phyloP scores from a whole-genome alignment of 2,888 invertebrate species.

The Amphiduros pacificus region DNA sequence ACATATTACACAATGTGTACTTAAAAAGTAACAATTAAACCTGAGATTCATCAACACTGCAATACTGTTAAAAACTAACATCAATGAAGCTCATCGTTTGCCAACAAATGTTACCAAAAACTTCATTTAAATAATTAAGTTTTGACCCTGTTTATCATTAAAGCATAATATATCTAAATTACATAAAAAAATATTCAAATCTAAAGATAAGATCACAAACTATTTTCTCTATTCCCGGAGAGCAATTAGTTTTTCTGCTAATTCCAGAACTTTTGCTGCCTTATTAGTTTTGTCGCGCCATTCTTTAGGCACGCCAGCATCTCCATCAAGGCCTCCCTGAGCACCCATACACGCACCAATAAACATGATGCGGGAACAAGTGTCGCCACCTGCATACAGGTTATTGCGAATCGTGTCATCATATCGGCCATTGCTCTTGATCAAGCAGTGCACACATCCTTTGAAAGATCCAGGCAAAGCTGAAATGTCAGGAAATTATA shows the following conservation, averaged over 20 bases:
- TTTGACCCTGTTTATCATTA: too few relatives aligned
- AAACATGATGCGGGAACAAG: neutral
- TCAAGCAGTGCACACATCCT: neutral
- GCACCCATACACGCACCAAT: slow-evolving; percentile 9
- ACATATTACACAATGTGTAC: too few relatives aligned
- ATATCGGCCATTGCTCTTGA: neutral
- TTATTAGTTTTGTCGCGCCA: slow-evolving; percentile 10
- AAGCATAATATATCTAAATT: too few relatives aligned
- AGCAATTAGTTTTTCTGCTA: slow-evolving; percentile 3
- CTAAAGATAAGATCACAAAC: too few relatives aligned
- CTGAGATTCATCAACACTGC: too few relatives aligned
- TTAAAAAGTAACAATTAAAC: too few relatives aligned
- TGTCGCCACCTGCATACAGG: slow-evolving; percentile 10
- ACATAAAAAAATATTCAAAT: too few relatives aligned
- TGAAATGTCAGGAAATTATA: neutral
- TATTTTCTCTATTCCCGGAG: neutral
- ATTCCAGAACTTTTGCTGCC: neutral
- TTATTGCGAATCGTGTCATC: neutral
- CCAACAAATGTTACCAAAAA: too few relatives aligned
- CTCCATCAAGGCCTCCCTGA: neutral
- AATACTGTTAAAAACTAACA: too few relatives aligned
- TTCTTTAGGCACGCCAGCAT: slow-evolving; percentile 3
- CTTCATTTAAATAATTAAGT: too few relatives aligned
- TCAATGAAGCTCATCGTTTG: too few relatives aligned
- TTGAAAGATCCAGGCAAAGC: slow-evolving; percentile 3